These are phyloP conservation scores for Virgularia gustaviana DNA, from an alignment of 92 coral and sea anemone genomes.

Conservation along the genomic window DNA sequence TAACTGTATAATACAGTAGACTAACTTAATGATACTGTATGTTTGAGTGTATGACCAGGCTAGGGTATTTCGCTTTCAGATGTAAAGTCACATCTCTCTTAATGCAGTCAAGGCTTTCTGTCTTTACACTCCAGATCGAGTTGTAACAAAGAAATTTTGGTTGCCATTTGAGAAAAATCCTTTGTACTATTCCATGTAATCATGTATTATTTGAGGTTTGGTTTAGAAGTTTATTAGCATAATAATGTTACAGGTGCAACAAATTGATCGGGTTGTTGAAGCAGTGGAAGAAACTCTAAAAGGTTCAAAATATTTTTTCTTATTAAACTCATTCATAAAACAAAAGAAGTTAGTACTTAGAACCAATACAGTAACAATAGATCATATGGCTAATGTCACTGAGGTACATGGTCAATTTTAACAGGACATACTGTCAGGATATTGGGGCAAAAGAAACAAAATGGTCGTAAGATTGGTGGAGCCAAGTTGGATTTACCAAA, in stretches of 20 bases:
- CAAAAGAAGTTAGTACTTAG: background rate
- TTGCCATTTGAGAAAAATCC: too few relatives aligned
- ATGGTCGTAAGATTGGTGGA: slow-evolving; percentile 81
- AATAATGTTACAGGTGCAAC: slow-evolving; percentile 92
- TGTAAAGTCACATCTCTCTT: too few relatives aligned
- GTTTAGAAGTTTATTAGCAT: background rate
- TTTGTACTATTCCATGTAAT: too few relatives aligned
- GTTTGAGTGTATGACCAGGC: too few relatives aligned
- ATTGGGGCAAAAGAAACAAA: slow-evolving; percentile 85
- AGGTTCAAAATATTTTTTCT: slow-evolving; percentile 42
- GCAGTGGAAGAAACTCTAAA: slow-evolving; percentile 92
- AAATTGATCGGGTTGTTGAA: slow-evolving; percentile 95
- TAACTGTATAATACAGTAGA: too few relatives aligned
- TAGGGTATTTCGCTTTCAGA: too few relatives aligned
- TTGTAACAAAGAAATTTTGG: too few relatives aligned
- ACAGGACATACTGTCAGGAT: slow-evolving; percentile 87
- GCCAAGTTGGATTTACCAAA: slow-evolving; percentile 89
- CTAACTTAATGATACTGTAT: too few relatives aligned
- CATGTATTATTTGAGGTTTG: background rate
- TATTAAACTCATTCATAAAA: background rate
- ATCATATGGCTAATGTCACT: background rate
- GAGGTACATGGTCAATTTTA: background rate
- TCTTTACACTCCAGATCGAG: too few relatives aligned
- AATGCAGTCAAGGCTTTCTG: too few relatives aligned
- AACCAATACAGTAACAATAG: background rate